These are phyloP conservation scores for Tenualosa thibaudeaui DNA, from an alignment of 2,797 vertebrate species.

Conservation along the genomic window DNA sequence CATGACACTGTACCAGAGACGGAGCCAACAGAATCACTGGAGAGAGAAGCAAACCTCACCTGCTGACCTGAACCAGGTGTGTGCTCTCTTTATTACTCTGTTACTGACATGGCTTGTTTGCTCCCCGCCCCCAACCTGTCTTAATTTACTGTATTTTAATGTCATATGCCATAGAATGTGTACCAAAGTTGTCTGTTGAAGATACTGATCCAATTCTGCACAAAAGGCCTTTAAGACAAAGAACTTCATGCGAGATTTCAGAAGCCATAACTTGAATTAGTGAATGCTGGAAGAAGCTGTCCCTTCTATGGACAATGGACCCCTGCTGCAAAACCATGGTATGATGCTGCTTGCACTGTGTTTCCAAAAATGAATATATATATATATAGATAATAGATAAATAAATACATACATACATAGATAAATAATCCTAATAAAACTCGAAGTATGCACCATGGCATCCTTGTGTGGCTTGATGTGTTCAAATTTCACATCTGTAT, in stretches of 20 bases:
- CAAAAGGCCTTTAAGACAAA: not conserved
- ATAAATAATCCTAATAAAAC: too few relatives aligned
- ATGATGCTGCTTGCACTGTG: too few relatives aligned
- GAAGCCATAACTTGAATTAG: not conserved
- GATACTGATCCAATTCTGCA: not conserved
- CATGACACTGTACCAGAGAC: not conserved
- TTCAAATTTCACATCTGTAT: too few relatives aligned
- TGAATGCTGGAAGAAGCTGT: too few relatives aligned
- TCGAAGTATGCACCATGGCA: too few relatives aligned
- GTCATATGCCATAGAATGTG: not conserved
- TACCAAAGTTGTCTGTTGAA: not conserved
- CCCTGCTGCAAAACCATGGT: too few relatives aligned
- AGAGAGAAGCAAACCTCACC: slow-evolving; percentile 16
- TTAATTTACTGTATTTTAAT: not conserved
- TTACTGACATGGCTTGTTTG: not conserved
- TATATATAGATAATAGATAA: too few relatives aligned
- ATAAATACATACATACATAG: too few relatives aligned
- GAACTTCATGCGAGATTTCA: not conserved
- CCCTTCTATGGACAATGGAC: too few relatives aligned
- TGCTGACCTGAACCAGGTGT: slow-evolving; percentile 46
- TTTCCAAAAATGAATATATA: too few relatives aligned
- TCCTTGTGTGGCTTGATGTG: too few relatives aligned
- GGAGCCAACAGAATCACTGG: not conserved
- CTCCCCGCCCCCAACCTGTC: not conserved
- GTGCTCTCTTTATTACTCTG: not conserved